These are phyloP conservation scores for Archips xylosteana DNA, from an alignment of 2,888 invertebrate species.

Conservation along the genomic window DNA sequence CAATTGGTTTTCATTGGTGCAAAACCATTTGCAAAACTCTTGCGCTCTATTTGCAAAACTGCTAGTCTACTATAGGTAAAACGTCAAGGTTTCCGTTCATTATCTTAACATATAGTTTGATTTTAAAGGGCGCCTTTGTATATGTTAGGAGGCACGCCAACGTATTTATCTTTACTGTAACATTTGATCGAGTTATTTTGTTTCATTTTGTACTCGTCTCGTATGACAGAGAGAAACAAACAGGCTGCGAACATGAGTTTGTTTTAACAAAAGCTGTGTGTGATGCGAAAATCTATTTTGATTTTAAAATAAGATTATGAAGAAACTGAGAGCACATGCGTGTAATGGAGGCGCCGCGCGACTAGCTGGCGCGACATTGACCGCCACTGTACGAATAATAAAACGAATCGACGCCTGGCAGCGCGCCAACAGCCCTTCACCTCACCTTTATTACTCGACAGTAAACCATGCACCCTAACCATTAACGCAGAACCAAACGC, in stretches of 20 bases:
- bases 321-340: constrained; percentile 71
- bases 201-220: constrained; percentile 15
- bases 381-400: constrained; percentile 82
- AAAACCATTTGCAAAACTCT: constrained; percentile 44
- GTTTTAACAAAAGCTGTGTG: constrained; percentile 36
- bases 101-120: constrained; percentile 44
- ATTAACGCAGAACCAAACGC: constrained; percentile 24
- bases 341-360: constrained; percentile 68
- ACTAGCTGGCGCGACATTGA: constrained; percentile 80
- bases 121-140: constrained; percentile 44
- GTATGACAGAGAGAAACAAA: constrained; percentile 35
- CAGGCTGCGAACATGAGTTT: constrained; percentile 21
- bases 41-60: constrained; percentile 43
- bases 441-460: constrained; percentile 65
- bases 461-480: constrained; percentile 40
- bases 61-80: constrained; percentile 40
- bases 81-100: constrained; percentile 48
- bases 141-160: constrained; percentile 36
- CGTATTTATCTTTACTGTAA: constrained; percentile 35
- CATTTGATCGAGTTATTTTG: constrained; percentile 22
- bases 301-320: constrained; percentile 59
- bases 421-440: constrained; percentile 78
- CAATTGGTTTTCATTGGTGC: constrained; percentile 21
- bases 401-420: constrained; percentile 81
- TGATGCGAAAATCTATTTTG: constrained; percentile 45